Evolutionary conservation across 2,888 invertebrate genomes (phyloP), one percentile per base, ranked within the genome.

Genomic region (Globia sparganii): DNA sequence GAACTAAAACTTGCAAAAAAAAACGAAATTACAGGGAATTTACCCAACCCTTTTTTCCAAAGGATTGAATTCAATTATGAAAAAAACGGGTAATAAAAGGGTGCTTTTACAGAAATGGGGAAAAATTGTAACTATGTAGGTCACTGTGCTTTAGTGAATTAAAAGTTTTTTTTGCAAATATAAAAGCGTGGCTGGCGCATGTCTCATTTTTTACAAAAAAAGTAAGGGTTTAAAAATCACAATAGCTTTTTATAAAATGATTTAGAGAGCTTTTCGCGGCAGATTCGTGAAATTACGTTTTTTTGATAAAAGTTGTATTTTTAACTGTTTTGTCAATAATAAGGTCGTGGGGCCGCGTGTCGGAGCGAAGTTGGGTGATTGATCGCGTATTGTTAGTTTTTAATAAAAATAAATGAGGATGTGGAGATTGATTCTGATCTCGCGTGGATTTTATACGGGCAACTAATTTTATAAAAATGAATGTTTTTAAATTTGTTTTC

Each of bases 1-100:
- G 92, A 95, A 93, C 94, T 94, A 94, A 94, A 94, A 92, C 90
- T 92, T 91, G 85, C 77, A 87, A 93, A 94, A 95, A 40, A 43
- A 94, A 93, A 90, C 92, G 91, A 94, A 89, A 89, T 94, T 95
- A 94, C 93, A 91, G 93, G 92, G 93, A 92, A 91, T 95, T 94
- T 95, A 94, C 93, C 88, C 93, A 96, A 96, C 96, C 96, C 96
- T 95, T 96, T 95, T 95, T 96, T 96, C 95, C 95, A 95, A 96
- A 95, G 96, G 96, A 96, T 96, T 96, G 94, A 94, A 96, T 96
- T 95, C 95, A 94, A 96, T 96, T 96, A 95, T 90, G 90, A 91
- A 93, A 94, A 93, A 87, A 94, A 93, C 86, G 88, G 84, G 88
- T 90, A 92, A 93, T 93, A 93, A 94, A 94, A 89, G 95, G 95